Base-by-base conservation (phyloP, 1,140 invertebrate genomes). In the Sminthurides bifidus region DNA sequence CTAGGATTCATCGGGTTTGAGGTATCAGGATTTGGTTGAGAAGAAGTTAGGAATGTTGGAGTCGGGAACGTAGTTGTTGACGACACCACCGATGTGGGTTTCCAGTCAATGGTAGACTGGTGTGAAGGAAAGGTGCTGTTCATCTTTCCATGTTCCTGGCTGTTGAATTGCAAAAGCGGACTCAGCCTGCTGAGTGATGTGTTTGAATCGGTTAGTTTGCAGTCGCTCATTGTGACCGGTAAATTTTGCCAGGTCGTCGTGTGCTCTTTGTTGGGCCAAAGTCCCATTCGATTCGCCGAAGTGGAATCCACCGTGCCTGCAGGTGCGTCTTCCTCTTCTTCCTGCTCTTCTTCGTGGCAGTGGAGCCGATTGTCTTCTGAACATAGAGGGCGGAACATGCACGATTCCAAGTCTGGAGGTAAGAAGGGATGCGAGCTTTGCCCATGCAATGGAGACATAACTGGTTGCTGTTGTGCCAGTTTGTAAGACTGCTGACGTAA, bases 401-500 rank as follows among this genome's bases (percentile, higher is more conserved):
- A 30, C 8, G 58, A 29, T 17, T 56, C 54, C 33, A 54, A 51
- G n/a, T 29, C 58, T 17, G 49, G 58, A 44, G 38, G 31, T 19
- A 49, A 35, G 26, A 19, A 37, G 37, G 51, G 54, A n/a, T 26
- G 26, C 19, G 24, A 24, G 45, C 27, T 58, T 23, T 58, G 74
- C 73, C 31, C 72, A 68, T 1, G 64, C 15, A 55, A 70, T 68
- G 38, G 66, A 52, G 60, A 72, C 72, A 29, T 69, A 56, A 30
- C 75, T 58, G 75, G 72, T 66, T 73, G 71, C 59, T 84, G 82
- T 67, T 84, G 82, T 30, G 83, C 82, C 54, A 84, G 66, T 67
- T 85, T 85, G 68, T 86, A 86, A 40, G 83, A 85, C 50, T 82
- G 80, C 64, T 87, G 84, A 1, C 84, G 69, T 17, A 85, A 74